These are phyloP conservation scores for Timandra comae DNA, from an alignment of 2,888 invertebrate genomes.

Conservation along the genomic window DNA sequence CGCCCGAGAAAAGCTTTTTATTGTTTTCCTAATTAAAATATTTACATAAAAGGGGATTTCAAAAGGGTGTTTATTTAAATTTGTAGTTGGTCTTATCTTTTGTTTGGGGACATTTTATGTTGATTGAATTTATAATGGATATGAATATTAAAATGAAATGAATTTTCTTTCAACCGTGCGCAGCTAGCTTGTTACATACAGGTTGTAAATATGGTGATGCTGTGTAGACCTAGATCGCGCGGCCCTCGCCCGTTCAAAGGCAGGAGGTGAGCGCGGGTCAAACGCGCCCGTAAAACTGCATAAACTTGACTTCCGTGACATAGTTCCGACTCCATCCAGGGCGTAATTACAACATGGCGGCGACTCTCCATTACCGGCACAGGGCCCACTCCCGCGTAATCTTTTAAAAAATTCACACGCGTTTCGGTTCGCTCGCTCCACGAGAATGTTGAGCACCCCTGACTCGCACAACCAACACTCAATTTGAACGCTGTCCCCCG, in stretches of 20 bases:
- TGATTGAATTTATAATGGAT: too few relatives aligned
- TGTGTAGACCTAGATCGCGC: too few relatives aligned
- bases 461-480: slow-evolving; percentile 13
- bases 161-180: too few relatives aligned
- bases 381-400: slow-evolving; percentile 55
- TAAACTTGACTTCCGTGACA: slow-evolving; percentile 38
- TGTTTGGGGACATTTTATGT: too few relatives aligned
- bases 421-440: slow-evolving; percentile 33
- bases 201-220: too few relatives aligned
- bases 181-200: too few relatives aligned
- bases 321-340: slow-evolving; percentile 32
- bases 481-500: slow-evolving; percentile 22
- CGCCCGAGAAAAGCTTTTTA: slow-evolving; percentile 11
- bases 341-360: slow-evolving; percentile 47
- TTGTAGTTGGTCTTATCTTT: too few relatives aligned
- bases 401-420: slow-evolving; percentile 66
- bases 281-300: slow-evolving; percentile 8
- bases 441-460: slow-evolving; percentile 37
- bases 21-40: slow-evolving; percentile 11
- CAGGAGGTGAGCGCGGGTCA: slow-evolving; percentile 5
- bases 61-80: too few relatives aligned
- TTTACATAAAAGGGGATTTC: slow-evolving; percentile 2
- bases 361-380: slow-evolving; percentile 44
- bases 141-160: too few relatives aligned
- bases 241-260: too few relatives aligned